Percentiles rank a stretch among this genome's conserved stretches.
phyloP scores from a whole-genome alignment of 2,113 vertebrate genomes.

The Nycticorax nycticorax region DNA sequence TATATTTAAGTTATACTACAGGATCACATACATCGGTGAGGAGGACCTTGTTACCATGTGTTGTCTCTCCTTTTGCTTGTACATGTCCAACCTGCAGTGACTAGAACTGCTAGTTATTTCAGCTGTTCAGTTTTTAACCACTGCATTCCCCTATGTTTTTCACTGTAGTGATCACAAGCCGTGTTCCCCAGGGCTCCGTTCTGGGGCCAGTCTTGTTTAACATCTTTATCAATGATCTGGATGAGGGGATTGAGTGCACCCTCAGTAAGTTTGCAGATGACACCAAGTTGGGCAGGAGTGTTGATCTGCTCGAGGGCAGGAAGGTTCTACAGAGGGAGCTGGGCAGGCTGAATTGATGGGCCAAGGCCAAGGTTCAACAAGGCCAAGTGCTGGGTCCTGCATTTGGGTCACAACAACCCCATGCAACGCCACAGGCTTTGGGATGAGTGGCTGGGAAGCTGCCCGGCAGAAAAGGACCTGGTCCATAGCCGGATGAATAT shows the following conservation, averaged over 20 bases:
- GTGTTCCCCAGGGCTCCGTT: not conserved
- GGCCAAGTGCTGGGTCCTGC: not conserved
- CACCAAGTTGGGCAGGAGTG: not conserved
- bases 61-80: not conserved
- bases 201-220: not conserved
- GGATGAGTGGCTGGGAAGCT: no score
- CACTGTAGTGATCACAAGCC: not conserved
- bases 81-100: not conserved
- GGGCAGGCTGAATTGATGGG: not conserved
- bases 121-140: not conserved
- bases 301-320: not conserved
- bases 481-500: no score
- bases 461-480: no score
- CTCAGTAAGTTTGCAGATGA: not conserved
- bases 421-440: no score
- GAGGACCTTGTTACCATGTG: not conserved
- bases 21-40: slow-evolving; percentile 76
- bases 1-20: slow-evolving; percentile 78
- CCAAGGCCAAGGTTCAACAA: not conserved
- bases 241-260: not conserved
- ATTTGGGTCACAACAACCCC: no score
- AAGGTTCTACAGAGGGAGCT: not conserved
- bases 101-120: not conserved
- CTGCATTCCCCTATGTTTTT: not conserved
- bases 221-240: not conserved